Base-by-base conservation (phyloP, 53 echinoderm and acorn worm genomes). In the Pentamera pediparva region DNA sequence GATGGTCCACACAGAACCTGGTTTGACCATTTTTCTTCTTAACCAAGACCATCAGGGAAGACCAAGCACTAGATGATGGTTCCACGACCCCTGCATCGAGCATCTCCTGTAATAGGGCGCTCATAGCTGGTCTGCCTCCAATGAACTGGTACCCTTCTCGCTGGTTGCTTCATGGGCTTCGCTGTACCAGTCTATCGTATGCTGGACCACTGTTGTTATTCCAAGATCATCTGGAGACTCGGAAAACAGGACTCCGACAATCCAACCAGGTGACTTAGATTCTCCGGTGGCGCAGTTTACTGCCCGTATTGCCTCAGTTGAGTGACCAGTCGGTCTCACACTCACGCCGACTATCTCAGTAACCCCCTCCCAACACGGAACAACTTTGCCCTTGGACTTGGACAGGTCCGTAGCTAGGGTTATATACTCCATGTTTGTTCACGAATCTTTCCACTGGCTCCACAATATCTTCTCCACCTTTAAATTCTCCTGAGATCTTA, bases 1-100 rank as follows among this genome's bases (percentile, higher is more conserved):
- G 34, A 48, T 79, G 70, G 43, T 79, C 80, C 1, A 79, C 57
- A 36, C 80, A 79, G 24, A 79, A 53, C 10, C 80, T 53, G 32
- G 10, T 25, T 7, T 48, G 21, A 22, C 80, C 80, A 55, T 79
- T 37, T 32, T 79, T 70, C 70, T 80, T 80, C 32, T 70, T 79
- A n/a, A 79, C 70, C 6, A 58, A 27, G 4, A 59, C 76, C 6
- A 75, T 27, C 27, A 48, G 69, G 26, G 48, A 69, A 20, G 69
- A 69, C 69, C 69, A 69, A 4, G 69, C 47, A 39, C 69, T 48
- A 18, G 43, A n/a, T 6, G 69, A 69, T 26, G 69, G 69, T 43
- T 69, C 49, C 28, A 69, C 33, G 3, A 69, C 30, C 15, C 43
- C 70, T 17, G 32, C 20, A 2, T 5, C 13, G 21, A 74, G 56